A percentile compares a stretch with the other conserved stretches of the same genome.
Evolutionary conservation across 2,888 invertebrate genomes (phyloP).

Genomic region (Sturmia bella): DNA sequence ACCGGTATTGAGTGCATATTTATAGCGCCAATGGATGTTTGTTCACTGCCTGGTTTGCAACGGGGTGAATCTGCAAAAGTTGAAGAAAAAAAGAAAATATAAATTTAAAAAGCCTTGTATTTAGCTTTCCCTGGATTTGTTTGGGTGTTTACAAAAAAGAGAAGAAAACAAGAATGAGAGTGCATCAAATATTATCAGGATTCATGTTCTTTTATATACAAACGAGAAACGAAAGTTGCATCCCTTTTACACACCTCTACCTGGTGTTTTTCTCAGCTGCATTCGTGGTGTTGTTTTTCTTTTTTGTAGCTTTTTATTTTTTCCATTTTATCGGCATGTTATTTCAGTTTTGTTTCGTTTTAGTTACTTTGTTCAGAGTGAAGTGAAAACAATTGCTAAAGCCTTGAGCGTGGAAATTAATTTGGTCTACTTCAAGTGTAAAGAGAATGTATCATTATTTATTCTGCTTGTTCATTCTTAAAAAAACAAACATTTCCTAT

Average conservation of each 20-base stretch:
- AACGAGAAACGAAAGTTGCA: neutral
- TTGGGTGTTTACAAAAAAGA: neutral
- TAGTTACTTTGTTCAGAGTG: constrained; percentile 17
- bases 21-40: constrained; percentile 87
- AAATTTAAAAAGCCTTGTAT: constrained; percentile 34
- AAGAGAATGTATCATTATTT: constrained; percentile 45
- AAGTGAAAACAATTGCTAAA: constrained; percentile 69
- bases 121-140: constrained; percentile 4
- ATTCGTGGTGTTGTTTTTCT: constrained; percentile 37
- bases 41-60: constrained; percentile 88
- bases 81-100: neutral
- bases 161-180: constrained; percentile 23
- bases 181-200: constrained; percentile 51
- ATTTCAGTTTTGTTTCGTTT: constrained; percentile 29
- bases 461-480: constrained; percentile 13
- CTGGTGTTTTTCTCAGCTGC: constrained; percentile 21
- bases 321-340: constrained; percentile 2
- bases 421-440: constrained; percentile 77
- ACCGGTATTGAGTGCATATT: constrained; percentile 88
- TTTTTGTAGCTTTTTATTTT: constrained; percentile 4
- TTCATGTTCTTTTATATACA: constrained; percentile 13
- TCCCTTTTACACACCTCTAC: constrained; percentile 36
- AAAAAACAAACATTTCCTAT: neutral
- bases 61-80: constrained; percentile 87
- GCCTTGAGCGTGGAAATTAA: constrained; percentile 80